Conservation (phyloP, 2,797 vertebrate genomes). For the Pantherophis vulpinus region DNA sequence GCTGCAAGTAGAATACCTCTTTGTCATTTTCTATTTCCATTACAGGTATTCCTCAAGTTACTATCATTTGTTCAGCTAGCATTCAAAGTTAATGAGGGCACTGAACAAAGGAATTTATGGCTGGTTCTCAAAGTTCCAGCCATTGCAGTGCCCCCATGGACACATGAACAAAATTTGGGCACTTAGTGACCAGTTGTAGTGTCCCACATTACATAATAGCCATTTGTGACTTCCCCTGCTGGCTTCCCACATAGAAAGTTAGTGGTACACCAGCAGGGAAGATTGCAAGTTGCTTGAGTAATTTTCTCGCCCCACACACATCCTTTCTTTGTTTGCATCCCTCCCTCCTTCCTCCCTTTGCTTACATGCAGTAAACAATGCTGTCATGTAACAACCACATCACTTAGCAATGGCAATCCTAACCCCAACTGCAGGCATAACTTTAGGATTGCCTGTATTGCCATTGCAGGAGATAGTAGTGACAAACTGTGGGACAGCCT, state of each 20-base stretch:
- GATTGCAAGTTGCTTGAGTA: background rate
- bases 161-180: background rate
- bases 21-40: background rate
- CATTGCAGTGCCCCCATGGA: background rate
- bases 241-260: background rate
- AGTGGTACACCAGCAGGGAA: background rate
- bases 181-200: background rate
- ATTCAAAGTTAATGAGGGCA: background rate
- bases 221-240: background rate
- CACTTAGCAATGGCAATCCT: background rate
- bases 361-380: background rate
- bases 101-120: background rate
- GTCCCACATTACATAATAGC: background rate
- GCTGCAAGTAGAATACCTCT: background rate
- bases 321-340: background rate
- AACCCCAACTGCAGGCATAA: background rate
- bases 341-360: background rate
- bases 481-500: background rate
- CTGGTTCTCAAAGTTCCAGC: background rate
- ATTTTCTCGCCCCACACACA: background rate
- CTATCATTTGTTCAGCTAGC: background rate
- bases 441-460: background rate
- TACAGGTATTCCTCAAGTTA: background rate
- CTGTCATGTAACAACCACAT: background rate
- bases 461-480: background rate